A percentile compares a stretch with the other conserved stretches of the same genome.
Conservation (phyloP, 2,888 invertebrate species). For the Adelphocoris suturalis region DNA sequence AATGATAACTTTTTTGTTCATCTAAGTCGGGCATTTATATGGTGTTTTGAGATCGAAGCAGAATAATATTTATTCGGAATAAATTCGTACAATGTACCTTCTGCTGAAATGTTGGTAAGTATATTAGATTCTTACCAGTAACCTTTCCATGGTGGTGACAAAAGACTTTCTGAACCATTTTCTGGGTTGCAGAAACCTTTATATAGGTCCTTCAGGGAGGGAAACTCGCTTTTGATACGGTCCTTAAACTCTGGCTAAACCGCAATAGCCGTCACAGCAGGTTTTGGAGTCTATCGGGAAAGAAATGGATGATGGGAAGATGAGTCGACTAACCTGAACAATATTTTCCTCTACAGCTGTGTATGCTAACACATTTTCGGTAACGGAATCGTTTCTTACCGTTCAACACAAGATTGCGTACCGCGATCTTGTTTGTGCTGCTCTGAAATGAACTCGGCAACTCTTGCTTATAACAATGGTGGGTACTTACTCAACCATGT, state of each 20-base stretch:
- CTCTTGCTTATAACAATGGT: too few relatives aligned
- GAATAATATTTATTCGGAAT: too few relatives aligned
- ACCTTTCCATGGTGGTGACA: not conserved
- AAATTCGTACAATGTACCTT: too few relatives aligned
- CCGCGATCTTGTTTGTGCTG: too few relatives aligned
- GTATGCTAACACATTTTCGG: not conserved
- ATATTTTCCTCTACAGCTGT: not conserved
- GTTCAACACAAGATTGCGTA: not conserved
- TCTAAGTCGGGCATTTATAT: too few relatives aligned
- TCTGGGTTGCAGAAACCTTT: slow-evolving; percentile 8
- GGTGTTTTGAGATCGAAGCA: too few relatives aligned
- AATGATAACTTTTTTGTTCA: too few relatives aligned
- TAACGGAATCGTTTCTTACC: not conserved
- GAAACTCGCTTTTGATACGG: slow-evolving; percentile 57
- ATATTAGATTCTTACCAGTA: slow-evolving; percentile 7
- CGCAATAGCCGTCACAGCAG: slow-evolving; percentile 44
- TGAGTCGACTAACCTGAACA: slow-evolving; percentile 28
- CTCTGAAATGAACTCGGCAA: too few relatives aligned
- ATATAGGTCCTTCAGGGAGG: slow-evolving; percentile 34
- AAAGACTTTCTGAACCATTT: slow-evolving; percentile 28
- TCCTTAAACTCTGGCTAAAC: slow-evolving; percentile 46
- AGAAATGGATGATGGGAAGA: slow-evolving; percentile 23
- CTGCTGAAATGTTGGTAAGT: too few relatives aligned
- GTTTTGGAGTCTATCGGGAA: not conserved
- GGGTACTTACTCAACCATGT: too few relatives aligned